Evolutionary conservation across 2,888 invertebrate species (phyloP), one percentile per base, ranked within the genome.

Genomic region (Metopia argyrocephala): DNA sequence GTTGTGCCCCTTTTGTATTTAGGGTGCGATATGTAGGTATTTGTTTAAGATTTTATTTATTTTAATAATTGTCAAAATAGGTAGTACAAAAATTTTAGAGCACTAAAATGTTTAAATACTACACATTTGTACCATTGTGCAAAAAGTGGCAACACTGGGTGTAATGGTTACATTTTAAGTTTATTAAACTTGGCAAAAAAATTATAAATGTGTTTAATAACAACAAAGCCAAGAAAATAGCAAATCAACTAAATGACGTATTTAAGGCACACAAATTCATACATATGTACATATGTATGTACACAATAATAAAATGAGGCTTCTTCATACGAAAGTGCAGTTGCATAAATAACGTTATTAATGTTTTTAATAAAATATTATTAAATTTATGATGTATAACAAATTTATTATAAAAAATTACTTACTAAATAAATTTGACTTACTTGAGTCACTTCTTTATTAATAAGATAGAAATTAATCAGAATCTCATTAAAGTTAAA

Each of bases 351-450:
- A 57, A 27, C 28, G 52, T 61, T 45, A 57, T 64, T 38, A 9
- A n/a, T 50, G 38, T 65, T 57, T 27, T 28, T 70, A 59, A 65
- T 65, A 38, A 38, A 38, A 6, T 45, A 78, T 56, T 31, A 69
- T 48, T 31, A 68, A 27, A 65, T 2, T 54, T 38, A 23, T 12
- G 25, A 38, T 5, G 48, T 5, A 46, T 15, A n/a, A 18, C 7
- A 27, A 5, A 50, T 15, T 65, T 23, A 21, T 54, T 27, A 12
- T 15, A 57, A 54, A 66, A 15, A 38, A 38, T 3, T 15, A 78
- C 78, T 65, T 78, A 78, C 76, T 71, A 65, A 65, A 71, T 46
- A n/a, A n/a, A n/a, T n/a, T n/a, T n/a, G n/a, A n/a, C n/a, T n/a
- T n/a, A 61, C 78, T 66, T 59, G 57, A 70, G 27, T 62, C 56